A percentile compares a stretch with the other conserved stretches of the same genome.
phyloP scores from a whole-genome alignment of 2,797 vertebrate species.

The Telmatherina bonti region DNA sequence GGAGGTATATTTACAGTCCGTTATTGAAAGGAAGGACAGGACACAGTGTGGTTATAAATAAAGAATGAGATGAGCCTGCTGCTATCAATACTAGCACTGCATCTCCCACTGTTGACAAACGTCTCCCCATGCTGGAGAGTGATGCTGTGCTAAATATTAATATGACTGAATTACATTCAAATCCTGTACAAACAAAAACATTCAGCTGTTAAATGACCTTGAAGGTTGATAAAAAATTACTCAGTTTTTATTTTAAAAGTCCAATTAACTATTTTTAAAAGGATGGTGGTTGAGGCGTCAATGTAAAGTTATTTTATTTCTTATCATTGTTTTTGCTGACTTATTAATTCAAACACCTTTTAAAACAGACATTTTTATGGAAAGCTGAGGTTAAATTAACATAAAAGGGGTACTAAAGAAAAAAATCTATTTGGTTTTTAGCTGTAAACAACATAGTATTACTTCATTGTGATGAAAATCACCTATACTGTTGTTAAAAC shows the following conservation, averaged over 20 bases:
- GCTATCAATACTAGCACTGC: slow-evolving; percentile 28
- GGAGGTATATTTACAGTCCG: slow-evolving; percentile 62
- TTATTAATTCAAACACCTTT: neutral
- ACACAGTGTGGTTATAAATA: slow-evolving; percentile 57
- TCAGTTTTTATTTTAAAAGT: neutral
- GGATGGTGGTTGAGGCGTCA: neutral
- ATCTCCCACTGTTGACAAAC: slow-evolving; percentile 20
- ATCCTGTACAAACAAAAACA: neutral
- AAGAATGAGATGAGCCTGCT: slow-evolving; percentile 54
- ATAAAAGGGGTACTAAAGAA: too few relatives aligned
- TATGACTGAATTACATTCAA: slow-evolving; percentile 5
- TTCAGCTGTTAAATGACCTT: neutral
- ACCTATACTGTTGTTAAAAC: too few relatives aligned
- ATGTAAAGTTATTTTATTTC: neutral
- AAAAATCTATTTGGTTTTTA: too few relatives aligned
- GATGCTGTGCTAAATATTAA: slow-evolving; percentile 11
- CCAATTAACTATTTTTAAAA: neutral
- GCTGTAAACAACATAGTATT: too few relatives aligned
- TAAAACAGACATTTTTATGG: too few relatives aligned
- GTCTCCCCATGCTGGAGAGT: slow-evolving; percentile 15
- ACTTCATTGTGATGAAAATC: too few relatives aligned
- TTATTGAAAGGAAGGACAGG: slow-evolving; percentile 40
- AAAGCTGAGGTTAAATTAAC: too few relatives aligned
- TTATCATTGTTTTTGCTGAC: neutral
- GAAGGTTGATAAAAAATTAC: too few relatives aligned